Base-by-base conservation (phyloP, 2,888 invertebrate species). In the Candidula unifasciata region DNA sequence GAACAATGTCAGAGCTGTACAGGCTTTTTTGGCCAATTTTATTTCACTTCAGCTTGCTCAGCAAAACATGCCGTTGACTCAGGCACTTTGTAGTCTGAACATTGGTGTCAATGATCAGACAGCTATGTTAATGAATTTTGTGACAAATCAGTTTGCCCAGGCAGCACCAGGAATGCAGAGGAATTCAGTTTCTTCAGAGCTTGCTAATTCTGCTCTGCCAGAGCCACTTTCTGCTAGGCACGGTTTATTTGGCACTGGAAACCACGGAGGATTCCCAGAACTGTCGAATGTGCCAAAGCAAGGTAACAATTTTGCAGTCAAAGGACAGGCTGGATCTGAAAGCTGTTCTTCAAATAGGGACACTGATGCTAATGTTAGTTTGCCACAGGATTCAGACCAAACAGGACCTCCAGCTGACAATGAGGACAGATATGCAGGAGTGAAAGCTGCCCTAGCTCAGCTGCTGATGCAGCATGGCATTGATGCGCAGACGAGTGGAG, bases 71-170 rank as follows among this genome's bases (percentile, higher is more conserved):
- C 90, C 89, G 81, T 89, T 95, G 71, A 94, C 95, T 83, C 95
- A 96, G 90, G 94, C 96, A 37, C 95, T 95, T 92, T 95, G 95
- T 74, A 94, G 95, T 86, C 94, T 95, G 88, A 94, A 95, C 77
- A 94, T 95, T 89, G 89, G 87, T 95, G 93, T 94, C 88, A 95
- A 96, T 92, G 93, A 95, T 71, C 95, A 95, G 89, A 95, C 95
- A 71, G 93, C 94, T 78, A 94, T 95, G 87, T 91, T 95, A 85
- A 90, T 96, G 88, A 95, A 95, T 89, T 95, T 95, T 80, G 92
- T 96, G 66, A 95, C 95, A 86, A 93, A 94, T 18, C 96, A 96
- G 92, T 92, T 96, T 84, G 93, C 91, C 77, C 87, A 90, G 30
- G 91, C 92, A 52, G 88, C 91, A 35, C 88, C 90, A 3, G 78